phyloP scores from a whole-genome alignment of 1,140 invertebrate species.

The Calliphora vicina region DNA sequence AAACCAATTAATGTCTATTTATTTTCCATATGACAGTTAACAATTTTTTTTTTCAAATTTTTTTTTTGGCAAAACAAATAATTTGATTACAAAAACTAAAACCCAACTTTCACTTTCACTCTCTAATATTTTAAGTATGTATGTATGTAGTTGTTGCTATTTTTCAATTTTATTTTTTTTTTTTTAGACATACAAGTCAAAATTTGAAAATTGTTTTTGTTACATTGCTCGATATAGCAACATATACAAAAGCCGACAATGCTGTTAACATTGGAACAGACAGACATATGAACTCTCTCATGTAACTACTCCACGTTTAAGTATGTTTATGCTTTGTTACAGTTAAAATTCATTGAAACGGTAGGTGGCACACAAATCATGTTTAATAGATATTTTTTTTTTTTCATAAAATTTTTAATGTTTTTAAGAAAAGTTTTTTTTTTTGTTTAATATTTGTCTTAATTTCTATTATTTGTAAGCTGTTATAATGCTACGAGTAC shows the following conservation, averaged over 20 bases:
- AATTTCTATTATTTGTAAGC: too few relatives aligned
- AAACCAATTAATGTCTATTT: not conserved
- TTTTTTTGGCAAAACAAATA: not conserved
- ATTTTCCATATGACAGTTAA: not conserved
- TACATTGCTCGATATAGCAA: not conserved
- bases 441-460: too few relatives aligned
- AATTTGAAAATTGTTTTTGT: not conserved
- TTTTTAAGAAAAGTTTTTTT: too few relatives aligned
- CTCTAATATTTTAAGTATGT: not conserved
- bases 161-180: too few relatives aligned
- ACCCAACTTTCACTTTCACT: not conserved
- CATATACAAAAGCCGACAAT: not conserved
- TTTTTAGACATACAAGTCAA: not conserved
- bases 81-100: not conserved
- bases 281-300: not conserved
- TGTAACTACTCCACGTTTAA: too few relatives aligned
- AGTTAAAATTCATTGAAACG: not conserved
- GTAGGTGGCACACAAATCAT: not conserved
- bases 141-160: too few relatives aligned
- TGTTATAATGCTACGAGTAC: too few relatives aligned
- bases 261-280: not conserved
- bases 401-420: not conserved
- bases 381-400: not conserved
- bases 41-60: not conserved
- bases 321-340: too few relatives aligned